Base-by-base conservation (phyloP, 64 coral and sea anemone species). In the Porites australiensis region DNA sequence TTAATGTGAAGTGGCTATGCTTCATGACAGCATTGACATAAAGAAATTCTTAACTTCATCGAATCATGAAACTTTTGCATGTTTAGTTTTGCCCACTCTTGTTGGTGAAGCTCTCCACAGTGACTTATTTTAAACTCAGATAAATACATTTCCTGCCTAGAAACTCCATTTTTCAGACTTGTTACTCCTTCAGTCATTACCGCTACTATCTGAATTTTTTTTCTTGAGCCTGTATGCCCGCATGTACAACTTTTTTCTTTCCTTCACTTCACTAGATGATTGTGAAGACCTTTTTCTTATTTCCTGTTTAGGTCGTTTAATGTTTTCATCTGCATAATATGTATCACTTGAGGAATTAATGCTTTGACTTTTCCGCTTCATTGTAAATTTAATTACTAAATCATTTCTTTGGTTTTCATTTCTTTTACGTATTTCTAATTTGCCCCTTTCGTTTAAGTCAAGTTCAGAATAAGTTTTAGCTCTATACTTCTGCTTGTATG, bases 31-130 rank as follows among this genome's bases (percentile, higher is more conserved):
- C 87, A 21, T 58, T 50, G 45, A 50, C 74, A 51, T 45, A 72
- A 51, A 48, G 61, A 64, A 11, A 88, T 93, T 52, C 86, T 88
- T 48, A 78, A 93, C 43, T 87, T 86, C 19, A 93, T 80, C n/a
- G 83, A 93, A 3, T 93, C 70, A 71, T 93, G 91, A 88, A 93
- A 93, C n/a, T 86, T 71, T 49, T 58, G 22, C 63, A 93, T 93
- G 72, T 93, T 93, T 20, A 79, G 87, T 0, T 49, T 13, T 37
- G 70, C 90, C 90, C 90, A 92, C 44, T 86, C 19, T 23, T 92
- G 90, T 44, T 65, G 2, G 83, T 92, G 90, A 66, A 75, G 72
- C 50, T 58, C n/a, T 77, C 83, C 91, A 93, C 74, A 44, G 10
- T 48, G 44, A 87, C 4, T 45, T 59, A 27, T 77, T 57, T 78